Conservation (phyloP, 2,888 invertebrate species). For the Euplagia quadripunctaria region DNA sequence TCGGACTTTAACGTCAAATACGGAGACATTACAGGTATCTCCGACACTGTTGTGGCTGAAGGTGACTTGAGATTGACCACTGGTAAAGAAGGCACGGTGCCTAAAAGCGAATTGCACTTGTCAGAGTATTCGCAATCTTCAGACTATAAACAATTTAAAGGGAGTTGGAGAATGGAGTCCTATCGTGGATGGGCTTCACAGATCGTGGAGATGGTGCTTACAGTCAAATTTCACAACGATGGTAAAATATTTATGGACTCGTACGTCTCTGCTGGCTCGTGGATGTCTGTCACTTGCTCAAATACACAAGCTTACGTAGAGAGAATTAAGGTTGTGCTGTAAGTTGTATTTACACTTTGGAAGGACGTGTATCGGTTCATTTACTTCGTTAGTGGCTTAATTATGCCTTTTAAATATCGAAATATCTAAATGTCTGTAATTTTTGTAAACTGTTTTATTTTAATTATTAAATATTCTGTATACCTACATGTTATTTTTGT, state of each 20-base stretch:
- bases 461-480: no score
- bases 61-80: slow-evolving; percentile 1
- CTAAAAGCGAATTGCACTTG: neutral
- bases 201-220: neutral
- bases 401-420: no score
- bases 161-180: neutral
- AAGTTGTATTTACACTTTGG: neutral
- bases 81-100: slow-evolving; percentile 8
- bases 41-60: neutral
- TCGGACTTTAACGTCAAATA: neutral
- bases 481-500: no score
- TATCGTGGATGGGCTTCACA: slow-evolving; percentile 3
- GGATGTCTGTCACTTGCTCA: neutral
- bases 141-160: neutral
- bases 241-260: neutral
- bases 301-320: neutral
- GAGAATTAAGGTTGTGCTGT: neutral
- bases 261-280: neutral
- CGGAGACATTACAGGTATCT: neutral
- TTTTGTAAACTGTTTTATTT: no score
- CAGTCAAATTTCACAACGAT: neutral
- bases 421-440: no score
- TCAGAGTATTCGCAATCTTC: neutral
- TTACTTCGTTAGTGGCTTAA: no score
- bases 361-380: neutral